A percentile compares a stretch with the other conserved stretches of the same genome.
phyloP scores from a whole-genome alignment of 1,140 invertebrate species.

The Drosophila punjabiensis region DNA sequence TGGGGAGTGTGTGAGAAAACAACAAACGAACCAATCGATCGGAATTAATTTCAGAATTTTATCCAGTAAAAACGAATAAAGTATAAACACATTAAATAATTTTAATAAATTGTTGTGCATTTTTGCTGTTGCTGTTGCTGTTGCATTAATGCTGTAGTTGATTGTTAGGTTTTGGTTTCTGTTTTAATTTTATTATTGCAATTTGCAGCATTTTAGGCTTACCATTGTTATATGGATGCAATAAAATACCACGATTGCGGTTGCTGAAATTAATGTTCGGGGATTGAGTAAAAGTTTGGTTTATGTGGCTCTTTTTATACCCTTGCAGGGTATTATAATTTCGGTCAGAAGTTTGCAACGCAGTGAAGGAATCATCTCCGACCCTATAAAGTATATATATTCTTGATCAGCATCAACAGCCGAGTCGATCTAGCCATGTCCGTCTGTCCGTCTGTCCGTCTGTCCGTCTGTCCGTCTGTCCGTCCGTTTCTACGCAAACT shows the following conservation, averaged over 20 bases:
- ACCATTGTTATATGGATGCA: constrained; percentile 87
- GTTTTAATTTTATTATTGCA: constrained; percentile 63
- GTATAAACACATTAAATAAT: constrained; percentile 44
- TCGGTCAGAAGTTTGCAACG: no score
- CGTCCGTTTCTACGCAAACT: no score
- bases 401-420: no score
- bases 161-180: constrained; percentile 51
- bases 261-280: constrained; percentile 84
- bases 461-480: no score
- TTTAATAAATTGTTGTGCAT: constrained; percentile 59
- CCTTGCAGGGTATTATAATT: no score
- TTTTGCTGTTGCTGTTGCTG: constrained; percentile 54
- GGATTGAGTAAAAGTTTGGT: constrained; percentile 75
- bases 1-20: constrained; percentile 32
- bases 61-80: constrained; percentile 34
- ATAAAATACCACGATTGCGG: constrained; percentile 86
- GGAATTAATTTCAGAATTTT: constrained; percentile 41
- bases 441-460: no score
- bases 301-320: constrained; percentile 46
- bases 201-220: constrained; percentile 85
- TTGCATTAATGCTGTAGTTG: constrained; percentile 54
- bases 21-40: constrained; percentile 37
- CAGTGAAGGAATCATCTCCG: no score
- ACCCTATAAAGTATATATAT: no score
- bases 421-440: no score